Evolutionary conservation across 2,113 vertebrate genomes (phyloP).

Genomic region (Tautogolabrus adspersus): DNA sequence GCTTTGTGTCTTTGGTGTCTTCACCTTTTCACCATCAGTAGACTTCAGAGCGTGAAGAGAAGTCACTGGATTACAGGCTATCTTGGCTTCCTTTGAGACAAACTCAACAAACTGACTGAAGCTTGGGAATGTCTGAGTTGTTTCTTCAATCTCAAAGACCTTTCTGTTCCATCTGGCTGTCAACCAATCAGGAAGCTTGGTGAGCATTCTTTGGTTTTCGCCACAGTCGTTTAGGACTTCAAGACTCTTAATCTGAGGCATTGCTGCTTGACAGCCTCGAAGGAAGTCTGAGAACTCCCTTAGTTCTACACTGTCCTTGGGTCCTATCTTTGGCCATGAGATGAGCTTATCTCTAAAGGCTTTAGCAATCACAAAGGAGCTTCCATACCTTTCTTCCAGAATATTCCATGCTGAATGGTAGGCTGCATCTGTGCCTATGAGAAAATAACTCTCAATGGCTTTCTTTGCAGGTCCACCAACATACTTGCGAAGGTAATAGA

Average conservation of each 20-base stretch:
- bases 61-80: slow-evolving; percentile 49
- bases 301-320: too few species aligned
- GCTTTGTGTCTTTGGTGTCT: slow-evolving; percentile 15
- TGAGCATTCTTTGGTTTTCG: slow-evolving; percentile 15
- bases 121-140: slow-evolving; percentile 20
- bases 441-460: too few species aligned
- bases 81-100: slow-evolving; percentile 8
- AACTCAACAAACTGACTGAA: slow-evolving; percentile 53
- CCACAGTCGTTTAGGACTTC: slow-evolving; percentile 6
- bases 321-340: too few species aligned
- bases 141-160: slow-evolving; percentile 25
- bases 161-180: slow-evolving; percentile 17
- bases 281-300: slow-evolving; percentile 28
- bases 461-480: too few species aligned
- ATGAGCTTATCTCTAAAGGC: slow-evolving; percentile 11
- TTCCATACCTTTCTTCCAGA: slow-evolving; percentile 16
- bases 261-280: too few species aligned
- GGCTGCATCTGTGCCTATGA: not conserved
- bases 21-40: slow-evolving; percentile 21
- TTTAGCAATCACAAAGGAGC: slow-evolving; percentile 1
- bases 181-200: slow-evolving; percentile 36
- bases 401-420: not conserved
- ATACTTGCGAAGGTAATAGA: too few species aligned
- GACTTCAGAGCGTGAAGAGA: slow-evolving; percentile 49
- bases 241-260: not conserved